phyloP scores from a whole-genome alignment of 2,888 invertebrate species.

The Aphelenchoides bicaudatus region DNA sequence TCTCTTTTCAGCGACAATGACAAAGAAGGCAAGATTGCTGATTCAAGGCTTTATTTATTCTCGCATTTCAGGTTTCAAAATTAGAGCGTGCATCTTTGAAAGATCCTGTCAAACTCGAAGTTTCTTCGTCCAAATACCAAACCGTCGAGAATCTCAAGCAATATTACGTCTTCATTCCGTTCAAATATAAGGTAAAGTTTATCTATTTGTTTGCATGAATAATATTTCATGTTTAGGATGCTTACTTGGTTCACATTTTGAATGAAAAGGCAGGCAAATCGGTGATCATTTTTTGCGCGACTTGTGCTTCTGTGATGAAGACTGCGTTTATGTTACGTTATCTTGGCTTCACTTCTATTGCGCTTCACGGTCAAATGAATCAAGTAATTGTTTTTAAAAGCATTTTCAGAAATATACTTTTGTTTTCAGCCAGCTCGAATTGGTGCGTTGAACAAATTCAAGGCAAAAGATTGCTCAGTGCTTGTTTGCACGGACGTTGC shows the following conservation, averaged over 20 bases:
- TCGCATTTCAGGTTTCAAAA: slow-evolving; percentile 71
- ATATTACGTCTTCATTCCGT: slow-evolving; percentile 88
- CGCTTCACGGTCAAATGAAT: slow-evolving; percentile 97
- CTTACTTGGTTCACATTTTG: slow-evolving; percentile 87
- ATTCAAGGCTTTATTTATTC: not conserved
- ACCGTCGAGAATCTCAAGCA: slow-evolving; percentile 94
- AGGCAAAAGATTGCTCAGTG: slow-evolving; percentile 84
- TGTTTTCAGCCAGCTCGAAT: slow-evolving; percentile 75
- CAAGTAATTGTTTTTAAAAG: slow-evolving; percentile 66
- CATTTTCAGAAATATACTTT: not conserved
- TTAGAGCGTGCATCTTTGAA: slow-evolving; percentile 87
- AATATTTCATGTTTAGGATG: slow-evolving; percentile 70
- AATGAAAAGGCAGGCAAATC: slow-evolving; percentile 88
- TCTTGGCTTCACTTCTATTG: slow-evolving; percentile 83
- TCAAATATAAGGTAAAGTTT: slow-evolving; percentile 79
- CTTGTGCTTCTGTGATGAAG: slow-evolving; percentile 85
- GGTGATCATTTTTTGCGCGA: slow-evolving; percentile 93
- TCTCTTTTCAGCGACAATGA: slow-evolving; percentile 98
- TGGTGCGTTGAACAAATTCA: slow-evolving; percentile 91
- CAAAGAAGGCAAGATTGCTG: slow-evolving; percentile 62
- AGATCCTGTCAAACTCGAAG: slow-evolving; percentile 92
- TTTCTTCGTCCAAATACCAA: slow-evolving; percentile 83
- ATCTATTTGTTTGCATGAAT: not conserved
- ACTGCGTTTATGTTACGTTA: slow-evolving; percentile 82
- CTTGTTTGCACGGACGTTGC: slow-evolving; percentile 97